Conservation (phyloP, 2,888 invertebrate species). For the Chalcosyrphus nemorum region DNA sequence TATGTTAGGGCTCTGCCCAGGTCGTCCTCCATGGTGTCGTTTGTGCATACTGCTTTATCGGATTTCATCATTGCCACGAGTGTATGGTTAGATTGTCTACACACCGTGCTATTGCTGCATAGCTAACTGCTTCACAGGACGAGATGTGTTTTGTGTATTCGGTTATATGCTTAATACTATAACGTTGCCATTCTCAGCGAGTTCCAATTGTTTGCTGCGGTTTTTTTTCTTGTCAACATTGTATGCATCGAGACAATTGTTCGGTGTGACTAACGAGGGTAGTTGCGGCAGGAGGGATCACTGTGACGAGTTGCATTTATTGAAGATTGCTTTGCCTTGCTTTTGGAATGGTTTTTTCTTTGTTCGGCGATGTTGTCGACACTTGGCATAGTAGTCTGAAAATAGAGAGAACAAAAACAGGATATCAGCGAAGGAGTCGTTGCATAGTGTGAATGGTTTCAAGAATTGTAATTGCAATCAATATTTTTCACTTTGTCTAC, state of each 20-base stretch:
- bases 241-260: slow-evolving; percentile 54
- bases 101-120: slow-evolving; percentile 37
- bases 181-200: slow-evolving; percentile 52
- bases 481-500: neutral
- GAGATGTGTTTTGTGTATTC: slow-evolving; percentile 26
- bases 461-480: slow-evolving; percentile 38
- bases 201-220: slow-evolving; percentile 44
- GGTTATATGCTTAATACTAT: slow-evolving; percentile 64
- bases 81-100: slow-evolving; percentile 39
- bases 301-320: slow-evolving; percentile 46
- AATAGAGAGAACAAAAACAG: slow-evolving; percentile 37
- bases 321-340: slow-evolving; percentile 36
- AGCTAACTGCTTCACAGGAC: slow-evolving; percentile 42
- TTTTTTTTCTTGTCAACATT: slow-evolving; percentile 64
- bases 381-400: slow-evolving; percentile 61
- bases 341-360: too few relatives aligned
- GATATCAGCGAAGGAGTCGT: neutral
- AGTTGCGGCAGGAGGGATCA: slow-evolving; percentile 28
- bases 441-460: neutral
- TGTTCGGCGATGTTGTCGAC: slow-evolving; percentile 38
- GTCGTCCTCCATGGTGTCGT: slow-evolving; percentile 80
- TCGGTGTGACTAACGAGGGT: slow-evolving; percentile 32
- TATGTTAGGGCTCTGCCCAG: slow-evolving; percentile 81
- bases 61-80: slow-evolving; percentile 75
- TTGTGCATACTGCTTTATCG: slow-evolving; percentile 82